Evolutionary conservation across 2,113 vertebrate genomes (phyloP).

Genomic region (Galeopterus variegatus): DNA sequence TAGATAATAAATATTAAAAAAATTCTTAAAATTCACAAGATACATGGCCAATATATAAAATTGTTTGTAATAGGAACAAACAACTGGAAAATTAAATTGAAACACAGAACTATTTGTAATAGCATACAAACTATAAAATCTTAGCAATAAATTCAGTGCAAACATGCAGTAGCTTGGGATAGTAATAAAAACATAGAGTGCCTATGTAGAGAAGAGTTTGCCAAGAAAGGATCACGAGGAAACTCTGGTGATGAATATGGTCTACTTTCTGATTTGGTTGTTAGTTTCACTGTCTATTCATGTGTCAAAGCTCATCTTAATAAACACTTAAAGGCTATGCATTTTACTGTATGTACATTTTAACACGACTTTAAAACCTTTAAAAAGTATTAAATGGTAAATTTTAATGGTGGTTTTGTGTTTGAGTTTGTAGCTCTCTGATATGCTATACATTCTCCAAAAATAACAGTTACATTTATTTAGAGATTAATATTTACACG

Average conservation of each 20-base stretch:
- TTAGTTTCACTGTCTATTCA: background rate
- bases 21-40: background rate
- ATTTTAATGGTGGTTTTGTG: background rate
- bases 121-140: background rate
- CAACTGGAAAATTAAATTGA: background rate
- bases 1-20: background rate
- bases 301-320: background rate
- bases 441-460: background rate
- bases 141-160: background rate
- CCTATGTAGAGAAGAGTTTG: background rate
- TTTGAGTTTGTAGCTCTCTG: slow-evolving; percentile 5
- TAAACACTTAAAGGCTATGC: background rate
- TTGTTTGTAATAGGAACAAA: background rate
- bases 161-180: background rate
- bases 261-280: background rate
- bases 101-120: background rate
- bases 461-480: background rate
- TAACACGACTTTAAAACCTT: background rate
- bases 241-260: background rate
- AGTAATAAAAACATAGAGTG: background rate
- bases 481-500: background rate
- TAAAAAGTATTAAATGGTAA: background rate
- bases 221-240: background rate
- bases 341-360: background rate
- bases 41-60: background rate